A percentile compares a stretch with the other conserved stretches of the same genome.
Conservation (phyloP, 2,797 vertebrate species). For the Lepus oiostolus region DNA sequence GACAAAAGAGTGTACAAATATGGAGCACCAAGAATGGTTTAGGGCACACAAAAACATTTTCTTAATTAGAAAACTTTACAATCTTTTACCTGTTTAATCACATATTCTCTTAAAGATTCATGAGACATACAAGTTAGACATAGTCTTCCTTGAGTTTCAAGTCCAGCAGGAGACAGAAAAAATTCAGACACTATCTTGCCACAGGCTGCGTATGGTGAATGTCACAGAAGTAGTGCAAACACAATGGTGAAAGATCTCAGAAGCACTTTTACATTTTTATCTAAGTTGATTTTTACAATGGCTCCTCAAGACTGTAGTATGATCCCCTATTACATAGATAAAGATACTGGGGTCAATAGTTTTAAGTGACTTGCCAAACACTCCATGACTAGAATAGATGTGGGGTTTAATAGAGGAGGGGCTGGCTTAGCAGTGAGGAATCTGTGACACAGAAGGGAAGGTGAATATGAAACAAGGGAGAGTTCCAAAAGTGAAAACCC, state of each 20-base stretch:
- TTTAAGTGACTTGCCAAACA: background rate
- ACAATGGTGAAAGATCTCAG: background rate
- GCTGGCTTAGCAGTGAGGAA: background rate
- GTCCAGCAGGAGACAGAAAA: background rate
- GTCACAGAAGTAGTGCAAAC: background rate
- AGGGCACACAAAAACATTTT: background rate
- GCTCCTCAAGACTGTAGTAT: background rate
- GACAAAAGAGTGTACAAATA: background rate
- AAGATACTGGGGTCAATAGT: background rate
- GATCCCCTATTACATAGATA: background rate
- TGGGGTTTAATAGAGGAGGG: background rate
- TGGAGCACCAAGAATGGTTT: background rate
- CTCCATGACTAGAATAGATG: background rate
- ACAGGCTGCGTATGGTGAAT: background rate
- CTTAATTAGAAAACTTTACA: background rate
- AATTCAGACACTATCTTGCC: background rate
- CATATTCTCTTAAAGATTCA: background rate
- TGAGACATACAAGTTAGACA: background rate
- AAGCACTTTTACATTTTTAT: background rate
- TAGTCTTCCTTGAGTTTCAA: background rate
- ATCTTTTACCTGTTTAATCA: background rate
- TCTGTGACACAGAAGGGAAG: background rate
- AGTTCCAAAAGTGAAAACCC: background rate
- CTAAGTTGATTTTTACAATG: background rate
- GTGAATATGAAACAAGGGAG: rapidly evolving